Evolutionary conservation across 2,113 vertebrate species (phyloP), one percentile per base, ranked within the genome.

Genomic region (Centropus unirufus): DNA sequence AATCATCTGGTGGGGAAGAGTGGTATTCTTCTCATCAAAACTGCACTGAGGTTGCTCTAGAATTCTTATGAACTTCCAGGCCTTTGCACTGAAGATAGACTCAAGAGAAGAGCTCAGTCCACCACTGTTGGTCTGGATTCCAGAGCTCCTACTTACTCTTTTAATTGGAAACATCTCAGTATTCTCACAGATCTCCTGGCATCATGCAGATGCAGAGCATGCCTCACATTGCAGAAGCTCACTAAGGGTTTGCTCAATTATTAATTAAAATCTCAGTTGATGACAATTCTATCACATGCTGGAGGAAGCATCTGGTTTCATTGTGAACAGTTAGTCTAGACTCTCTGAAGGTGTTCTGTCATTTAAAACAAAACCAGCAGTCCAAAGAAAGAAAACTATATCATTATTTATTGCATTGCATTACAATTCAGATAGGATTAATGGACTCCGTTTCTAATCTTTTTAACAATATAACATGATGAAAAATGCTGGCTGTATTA

Each of bases 191-290:
- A 52, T 61, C 46, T 90, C 51, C 39, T 84, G 74, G 42, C 74
- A 64, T 30, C 54, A 15, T 32, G n/a, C 36, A 89, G 58, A 68
- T 80, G 29, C 74, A 73, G 57, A 91, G 8, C 62, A 51, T 52
- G 20, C 26, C 62, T 92, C 19, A 29, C 59, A 61, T 72, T 93
- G 84, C 80, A 89, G 61, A 94, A 63, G 55, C 54, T 82, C 84
- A 67, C 78, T 44, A 27, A 90, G 70, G 81, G 85, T 85, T 96
- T 80, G 40, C 69, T 95, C 49, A 85, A 73, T 87, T 85, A 95
- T 82, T 94, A 95, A 91, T 94, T 95, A 95, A 94, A 93, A 88
- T 66, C 74, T 95, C 70, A 85, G 89, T 95, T 85, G 44, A 58
- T 91, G 87, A 59, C 77, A 51, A 76, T 89, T 80, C 63, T 89